Conservation (phyloP, 2,888 invertebrate species). For the Horisme vitalbata region DNA sequence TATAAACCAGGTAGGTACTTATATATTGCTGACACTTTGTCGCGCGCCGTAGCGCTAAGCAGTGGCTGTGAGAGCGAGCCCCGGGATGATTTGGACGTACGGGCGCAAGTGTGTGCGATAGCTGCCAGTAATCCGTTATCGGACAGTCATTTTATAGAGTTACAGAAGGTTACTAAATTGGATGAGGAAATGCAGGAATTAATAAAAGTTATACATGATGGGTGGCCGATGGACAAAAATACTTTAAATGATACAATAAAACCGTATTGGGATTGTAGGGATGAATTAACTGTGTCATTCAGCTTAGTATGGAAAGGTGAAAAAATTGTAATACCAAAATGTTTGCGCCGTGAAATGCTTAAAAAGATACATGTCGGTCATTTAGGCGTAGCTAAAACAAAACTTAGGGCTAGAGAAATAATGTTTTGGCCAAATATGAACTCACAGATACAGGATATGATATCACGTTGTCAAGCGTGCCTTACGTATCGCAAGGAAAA, state of each 20-base stretch:
- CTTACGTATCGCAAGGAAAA: slow-evolving; percentile 16
- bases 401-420: slow-evolving; percentile 25
- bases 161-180: slow-evolving; percentile 17
- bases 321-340: slow-evolving; percentile 26
- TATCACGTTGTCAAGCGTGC: slow-evolving; percentile 29
- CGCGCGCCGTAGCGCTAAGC: slow-evolving; percentile 11
- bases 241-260: slow-evolving; percentile 2
- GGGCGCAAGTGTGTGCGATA: slow-evolving; percentile 19
- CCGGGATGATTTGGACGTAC: slow-evolving; percentile 7
- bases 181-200: slow-evolving; percentile 13
- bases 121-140: slow-evolving; percentile 9
- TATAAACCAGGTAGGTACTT: slow-evolving; percentile 33
- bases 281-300: slow-evolving; percentile 18
- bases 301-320: slow-evolving; percentile 27
- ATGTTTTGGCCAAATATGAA: slow-evolving; percentile 33
- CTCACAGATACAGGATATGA: slow-evolving; percentile 22
- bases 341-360: slow-evolving; percentile 22
- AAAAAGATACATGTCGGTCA: slow-evolving; percentile 27
- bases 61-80: neutral
- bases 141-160: slow-evolving; percentile 20
- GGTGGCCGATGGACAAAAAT: neutral
- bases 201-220: neutral
- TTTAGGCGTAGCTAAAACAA: slow-evolving; percentile 29
- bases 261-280: slow-evolving; percentile 14
- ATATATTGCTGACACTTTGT: slow-evolving; percentile 33